Conservation (phyloP, 2,113 vertebrate species). For the Catharus fuscescens region DNA sequence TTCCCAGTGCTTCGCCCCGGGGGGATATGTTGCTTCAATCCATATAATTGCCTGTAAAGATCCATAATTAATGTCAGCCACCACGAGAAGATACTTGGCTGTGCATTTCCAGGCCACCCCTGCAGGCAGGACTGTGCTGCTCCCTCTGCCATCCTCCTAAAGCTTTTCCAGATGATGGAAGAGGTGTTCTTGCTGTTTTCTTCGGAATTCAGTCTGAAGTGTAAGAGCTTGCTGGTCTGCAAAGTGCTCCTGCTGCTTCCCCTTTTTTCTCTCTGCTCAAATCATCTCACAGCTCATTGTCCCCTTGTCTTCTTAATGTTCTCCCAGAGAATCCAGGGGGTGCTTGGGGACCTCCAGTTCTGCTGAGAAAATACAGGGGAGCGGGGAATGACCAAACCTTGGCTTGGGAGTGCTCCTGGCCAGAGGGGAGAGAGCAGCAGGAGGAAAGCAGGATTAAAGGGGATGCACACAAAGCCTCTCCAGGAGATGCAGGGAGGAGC, state of each 20-base stretch:
- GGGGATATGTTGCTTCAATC: constrained; percentile 27
- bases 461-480: not conserved
- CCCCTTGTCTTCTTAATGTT: not conserved
- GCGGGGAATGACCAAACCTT: not conserved
- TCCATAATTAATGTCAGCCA: constrained; percentile 26
- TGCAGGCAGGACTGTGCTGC: not conserved
- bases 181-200: not conserved
- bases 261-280: not conserved
- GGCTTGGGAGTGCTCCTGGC: not conserved
- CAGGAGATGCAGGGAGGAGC: not conserved
- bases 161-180: not conserved
- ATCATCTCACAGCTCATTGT: not conserved
- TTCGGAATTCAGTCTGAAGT: not conserved
- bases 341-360: not conserved
- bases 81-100: not conserved
- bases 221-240: not conserved
- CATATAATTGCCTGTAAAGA: constrained; percentile 20
- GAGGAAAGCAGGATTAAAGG: not conserved
- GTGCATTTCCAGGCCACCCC: not conserved
- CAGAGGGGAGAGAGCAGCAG: not conserved
- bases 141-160: not conserved
- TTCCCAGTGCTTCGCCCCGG: not conserved
- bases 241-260: not conserved
- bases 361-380: not conserved
- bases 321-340: not conserved